Evolutionary conservation across 2,797 vertebrate species (phyloP), one percentile per base, ranked within the genome.

Genomic region (Florisuga fusca): DNA sequence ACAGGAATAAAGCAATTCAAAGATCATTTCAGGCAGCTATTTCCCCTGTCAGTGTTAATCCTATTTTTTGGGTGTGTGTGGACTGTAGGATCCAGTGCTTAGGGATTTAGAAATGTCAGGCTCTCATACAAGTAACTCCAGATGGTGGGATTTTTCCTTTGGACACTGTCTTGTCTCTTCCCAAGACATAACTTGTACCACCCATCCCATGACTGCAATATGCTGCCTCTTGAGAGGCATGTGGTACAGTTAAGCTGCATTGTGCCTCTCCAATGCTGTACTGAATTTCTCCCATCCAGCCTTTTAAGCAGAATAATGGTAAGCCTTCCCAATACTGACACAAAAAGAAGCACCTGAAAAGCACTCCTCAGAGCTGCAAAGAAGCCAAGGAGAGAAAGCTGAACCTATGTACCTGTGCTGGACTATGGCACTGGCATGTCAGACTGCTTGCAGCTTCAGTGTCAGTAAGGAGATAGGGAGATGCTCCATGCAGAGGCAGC

Each of bases 111-210:
- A 92, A 84, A 78, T 51, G 9, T 48, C 6, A 10, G 15, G 34
- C 17, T 91, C 22, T 91, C 22, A 13, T 31, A n/a, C 17, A 90
- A 93, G 31, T 63, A 80, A 81, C 86, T 94, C 85, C 91, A 93
- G 83, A 91, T 68, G 69, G 34, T 21, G 58, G 58, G 48, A 59
- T 88, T 95, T 91, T 84, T 85, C 51, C 38, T 89, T 72, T 2
- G 3, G 84, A 71, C 15, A 27, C 61, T 68, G 48, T 66, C 34
- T 21, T 72, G 75, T 10, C 64, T 48, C 45, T 86, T 94, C 50
- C 57, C 73, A 77, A 66, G 63, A 58, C 19, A 4, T 18, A 46
- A 41, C 31, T 87, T 50, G 50, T 71, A 91, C 68, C 61, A 93
- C 12, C 46, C 50, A 76, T 43, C 68, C 61, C 54, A 27, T 0